A percentile compares a stretch with the other conserved stretches of the same genome.
Conservation (phyloP, 2,113 vertebrate species). For the Casuarius casuarius region DNA sequence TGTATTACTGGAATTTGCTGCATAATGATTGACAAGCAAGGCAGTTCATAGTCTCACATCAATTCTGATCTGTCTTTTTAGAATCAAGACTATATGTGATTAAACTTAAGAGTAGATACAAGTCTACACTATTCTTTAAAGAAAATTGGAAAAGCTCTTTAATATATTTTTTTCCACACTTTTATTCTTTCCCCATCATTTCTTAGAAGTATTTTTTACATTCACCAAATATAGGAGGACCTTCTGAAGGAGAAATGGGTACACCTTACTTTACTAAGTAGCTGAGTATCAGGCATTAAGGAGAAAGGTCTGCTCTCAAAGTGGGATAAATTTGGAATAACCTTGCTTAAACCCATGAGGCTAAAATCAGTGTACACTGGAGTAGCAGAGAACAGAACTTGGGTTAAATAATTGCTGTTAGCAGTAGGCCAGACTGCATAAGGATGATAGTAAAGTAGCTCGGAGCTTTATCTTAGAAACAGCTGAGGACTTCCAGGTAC, state of each 20-base stretch:
- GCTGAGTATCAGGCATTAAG: neutral
- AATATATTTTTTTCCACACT: neutral
- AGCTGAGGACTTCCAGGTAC: no score
- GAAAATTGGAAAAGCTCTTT: neutral
- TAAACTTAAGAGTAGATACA: neutral
- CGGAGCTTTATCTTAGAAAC: neutral
- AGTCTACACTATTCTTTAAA: neutral
- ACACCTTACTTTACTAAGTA: neutral
- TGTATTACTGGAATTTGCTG: slow-evolving; percentile 31
- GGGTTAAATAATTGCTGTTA: neutral
- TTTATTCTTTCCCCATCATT: neutral
- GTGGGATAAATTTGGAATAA: neutral
- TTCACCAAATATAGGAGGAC: neutral
- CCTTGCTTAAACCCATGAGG: neutral
- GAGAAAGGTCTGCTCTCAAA: neutral
- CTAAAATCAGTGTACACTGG: neutral
- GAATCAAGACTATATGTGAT: neutral
- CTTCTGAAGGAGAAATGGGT: neutral
- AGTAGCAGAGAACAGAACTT: neutral
- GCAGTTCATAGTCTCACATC: slow-evolving; percentile 8
- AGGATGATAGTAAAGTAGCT: neutral
- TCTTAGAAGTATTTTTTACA: neutral
- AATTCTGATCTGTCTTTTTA: slow-evolving; percentile 29
- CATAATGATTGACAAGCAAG: slow-evolving; percentile 23
- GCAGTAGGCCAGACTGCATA: no score